A percentile compares a stretch with the other conserved stretches of the same genome.
Conservation (phyloP, 1,140 invertebrate species). For the Pinna nobilis region DNA sequence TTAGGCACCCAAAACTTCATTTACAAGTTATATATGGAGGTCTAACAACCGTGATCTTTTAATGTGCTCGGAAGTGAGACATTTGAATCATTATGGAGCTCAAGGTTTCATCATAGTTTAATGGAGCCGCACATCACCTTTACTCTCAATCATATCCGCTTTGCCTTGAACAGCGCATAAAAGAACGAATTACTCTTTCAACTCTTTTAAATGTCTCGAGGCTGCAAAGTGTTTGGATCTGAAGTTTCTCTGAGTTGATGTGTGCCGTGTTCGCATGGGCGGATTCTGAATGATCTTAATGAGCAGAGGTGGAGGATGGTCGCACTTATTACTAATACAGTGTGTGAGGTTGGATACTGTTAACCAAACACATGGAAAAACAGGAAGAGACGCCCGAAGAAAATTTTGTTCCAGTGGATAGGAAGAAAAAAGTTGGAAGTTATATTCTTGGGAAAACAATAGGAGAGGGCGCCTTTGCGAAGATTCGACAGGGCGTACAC, state of each 20-base stretch:
- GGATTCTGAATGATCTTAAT: neutral
- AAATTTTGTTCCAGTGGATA: conserved; percentile 33
- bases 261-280: neutral
- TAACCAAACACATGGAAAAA: conserved; percentile 12
- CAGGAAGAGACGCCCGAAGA: conserved; percentile 15
- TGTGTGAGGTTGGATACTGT: neutral
- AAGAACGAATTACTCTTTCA: neutral
- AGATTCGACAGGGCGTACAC: conserved; percentile 65
- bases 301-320: neutral
- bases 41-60: too few relatives aligned
- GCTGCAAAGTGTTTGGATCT: neutral
- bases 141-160: too few relatives aligned
- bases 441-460: conserved; percentile 65
- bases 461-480: conserved; percentile 69
- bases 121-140: too few relatives aligned
- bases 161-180: too few relatives aligned
- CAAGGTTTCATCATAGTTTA: too few relatives aligned
- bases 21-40: neutral
- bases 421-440: conserved; percentile 69
- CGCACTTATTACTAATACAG: neutral
- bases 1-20: neutral
- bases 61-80: too few relatives aligned
- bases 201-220: neutral
- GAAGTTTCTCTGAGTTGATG: neutral
- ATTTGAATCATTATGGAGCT: too few relatives aligned